Conservation (phyloP, 2,113 vertebrate genomes). For the Heterotilapia buettikoferi region DNA sequence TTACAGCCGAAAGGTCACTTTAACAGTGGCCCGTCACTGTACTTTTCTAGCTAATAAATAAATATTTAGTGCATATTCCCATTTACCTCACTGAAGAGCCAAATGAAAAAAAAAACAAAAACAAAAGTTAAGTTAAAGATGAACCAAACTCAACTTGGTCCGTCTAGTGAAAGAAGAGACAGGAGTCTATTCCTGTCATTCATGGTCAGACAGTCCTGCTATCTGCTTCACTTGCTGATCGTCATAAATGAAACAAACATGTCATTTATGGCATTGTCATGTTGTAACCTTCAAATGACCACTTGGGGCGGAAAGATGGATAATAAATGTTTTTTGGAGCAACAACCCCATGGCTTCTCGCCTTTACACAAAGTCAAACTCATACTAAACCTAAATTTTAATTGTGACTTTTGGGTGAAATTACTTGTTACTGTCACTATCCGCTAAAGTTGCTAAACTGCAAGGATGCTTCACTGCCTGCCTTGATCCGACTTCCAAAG, state of each 20-base stretch:
- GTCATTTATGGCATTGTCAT: conserved; percentile 13
- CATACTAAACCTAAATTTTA: background rate
- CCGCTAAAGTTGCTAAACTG: background rate
- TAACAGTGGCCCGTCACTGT: conserved; percentile 60
- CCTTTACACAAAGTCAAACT: background rate
- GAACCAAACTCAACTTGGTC: conserved; percentile 72
- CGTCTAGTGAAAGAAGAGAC: conserved; percentile 60
- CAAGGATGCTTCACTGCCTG: background rate
- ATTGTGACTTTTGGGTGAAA: background rate
- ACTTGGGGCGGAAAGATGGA: background rate
- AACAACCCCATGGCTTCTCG: background rate
- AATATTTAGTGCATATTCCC: conserved; percentile 80
- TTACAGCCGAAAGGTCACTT: conserved; percentile 65
- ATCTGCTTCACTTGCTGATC: conserved; percentile 52
- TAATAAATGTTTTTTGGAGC: background rate
- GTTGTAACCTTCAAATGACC: background rate
- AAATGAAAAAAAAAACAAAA: conserved; percentile 63
- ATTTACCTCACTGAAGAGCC: conserved; percentile 56
- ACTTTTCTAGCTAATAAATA: conserved; percentile 76
- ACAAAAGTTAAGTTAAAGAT: conserved; percentile 70
- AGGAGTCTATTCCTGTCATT: conserved; percentile 41
- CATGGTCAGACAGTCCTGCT: conserved; percentile 75
- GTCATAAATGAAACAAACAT: conserved; percentile 9
- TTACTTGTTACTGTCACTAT: background rate
- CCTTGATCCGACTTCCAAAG: conserved; percentile 7